Percentiles rank a stretch among this genome's conserved stretches.
Conservation (phyloP, 1,140 invertebrate species). For the Diachasma alloeum region DNA sequence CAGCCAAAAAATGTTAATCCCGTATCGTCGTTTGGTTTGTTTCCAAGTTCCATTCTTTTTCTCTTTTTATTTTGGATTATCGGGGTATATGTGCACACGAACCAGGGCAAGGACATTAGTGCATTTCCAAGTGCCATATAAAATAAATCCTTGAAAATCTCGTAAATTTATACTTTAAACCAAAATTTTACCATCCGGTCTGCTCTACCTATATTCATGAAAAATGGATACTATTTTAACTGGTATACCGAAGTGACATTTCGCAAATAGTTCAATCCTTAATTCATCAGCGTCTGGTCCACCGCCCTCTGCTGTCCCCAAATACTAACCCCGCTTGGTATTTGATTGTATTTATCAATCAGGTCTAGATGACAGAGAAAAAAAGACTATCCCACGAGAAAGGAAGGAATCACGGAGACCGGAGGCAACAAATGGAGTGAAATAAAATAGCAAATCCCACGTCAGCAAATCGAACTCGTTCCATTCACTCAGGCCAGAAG, state of each 20-base stretch:
- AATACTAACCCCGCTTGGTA: no score
- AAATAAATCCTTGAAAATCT: neutral
- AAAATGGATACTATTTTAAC: neutral
- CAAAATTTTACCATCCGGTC: neutral
- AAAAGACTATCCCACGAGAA: no score
- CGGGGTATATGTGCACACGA: neutral
- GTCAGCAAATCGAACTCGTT: neutral
- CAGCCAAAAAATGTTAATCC: neutral
- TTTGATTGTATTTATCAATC: no score
- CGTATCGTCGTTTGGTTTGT: neutral
- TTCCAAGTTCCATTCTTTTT: neutral
- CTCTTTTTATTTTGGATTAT: neutral
- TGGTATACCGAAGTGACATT: neutral
- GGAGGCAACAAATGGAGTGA: neutral
- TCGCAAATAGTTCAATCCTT: no score
- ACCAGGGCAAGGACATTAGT: slow-evolving; percentile 12
- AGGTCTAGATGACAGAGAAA: no score
- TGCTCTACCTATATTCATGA: neutral
- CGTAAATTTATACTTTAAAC: neutral
- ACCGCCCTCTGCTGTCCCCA: no score
- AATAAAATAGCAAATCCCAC: neutral
- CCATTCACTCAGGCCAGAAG: neutral
- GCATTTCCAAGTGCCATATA: neutral
- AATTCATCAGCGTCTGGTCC: no score
- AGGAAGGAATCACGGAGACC: no score